Evolutionary conservation across 2,797 vertebrate species (phyloP), one percentile per base, ranked within the genome.

Genomic region (Arremon brunneinucha): DNA sequence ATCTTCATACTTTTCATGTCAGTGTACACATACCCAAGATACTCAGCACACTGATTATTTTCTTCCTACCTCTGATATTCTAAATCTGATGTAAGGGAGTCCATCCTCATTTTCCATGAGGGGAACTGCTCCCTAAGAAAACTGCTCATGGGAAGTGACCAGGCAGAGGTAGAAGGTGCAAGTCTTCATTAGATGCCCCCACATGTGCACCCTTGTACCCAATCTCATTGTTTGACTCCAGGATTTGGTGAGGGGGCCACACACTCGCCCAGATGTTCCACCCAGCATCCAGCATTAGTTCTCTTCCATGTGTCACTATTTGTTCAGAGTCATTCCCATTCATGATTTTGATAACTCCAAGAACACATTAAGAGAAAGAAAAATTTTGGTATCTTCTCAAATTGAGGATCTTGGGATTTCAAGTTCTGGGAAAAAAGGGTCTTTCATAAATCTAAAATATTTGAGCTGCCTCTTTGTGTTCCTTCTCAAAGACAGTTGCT

Each of bases 121-220:
- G 3, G 35, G 32, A 72, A n/a, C 17, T 43, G 6, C 22, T 79
- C 30, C 47, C 13, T 35, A 26, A 76, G 6, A 6, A 28, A 46
- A 74, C 6, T 23, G 4, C 3, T 80, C 4, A 3, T 17, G 10
- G 4, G 23, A 82, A 68, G n/a, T 21, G 23, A 34, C 3, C 34
- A 32, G 0, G 0, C 1, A 62, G 32, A 43, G 7, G 15, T 3
- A 23, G 32, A 55, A 14, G 6, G 19, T 19, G 22, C 9, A 64
- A 24, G 3, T 53, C 4, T 78, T 30, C 37, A 32, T 12, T n/a
- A 32, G 19, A 23, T 52, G 15, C 28, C 5, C 52, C 17, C 4
- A 10, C 1, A 1, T 4, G 4, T 52, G 18, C 12, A n/a, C 3
- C 22, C 11, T 64, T 0, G 0, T 23, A 44, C 6, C 14, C 14